phyloP scores from a whole-genome alignment of 2,888 invertebrate genomes.

The Lepidocyrtinus sp. region DNA sequence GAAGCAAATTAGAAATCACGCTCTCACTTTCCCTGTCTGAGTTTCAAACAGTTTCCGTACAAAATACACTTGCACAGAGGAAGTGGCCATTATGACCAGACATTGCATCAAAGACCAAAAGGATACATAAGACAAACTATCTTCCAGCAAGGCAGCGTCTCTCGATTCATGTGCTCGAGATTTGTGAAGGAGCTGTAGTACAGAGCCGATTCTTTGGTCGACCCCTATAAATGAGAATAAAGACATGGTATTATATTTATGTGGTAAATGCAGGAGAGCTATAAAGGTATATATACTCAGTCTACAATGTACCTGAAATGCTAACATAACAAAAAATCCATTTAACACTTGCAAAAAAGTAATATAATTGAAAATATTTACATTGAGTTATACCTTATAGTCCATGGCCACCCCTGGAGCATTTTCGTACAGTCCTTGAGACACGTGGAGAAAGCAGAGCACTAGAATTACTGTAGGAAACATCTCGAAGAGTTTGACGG shows the following conservation, averaged over 20 bases:
- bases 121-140: conserved; percentile 89
- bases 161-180: conserved; percentile 85
- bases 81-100: conserved; percentile 84
- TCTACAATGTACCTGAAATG: conserved; percentile 60
- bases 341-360: not conserved
- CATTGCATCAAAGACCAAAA: conserved; percentile 93
- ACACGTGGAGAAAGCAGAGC: conserved; percentile 31
- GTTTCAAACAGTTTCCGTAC: conserved; percentile 89
- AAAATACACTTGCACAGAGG: conserved; percentile 87
- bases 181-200: conserved; percentile 87
- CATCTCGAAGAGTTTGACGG: conserved; percentile 31
- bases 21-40: conserved; percentile 66
- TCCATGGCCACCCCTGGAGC: conserved; percentile 69
- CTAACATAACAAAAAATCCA: conserved; percentile 19
- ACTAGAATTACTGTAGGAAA: conserved; percentile 44
- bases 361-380: conserved; percentile 77
- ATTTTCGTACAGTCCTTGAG: conserved; percentile 64
- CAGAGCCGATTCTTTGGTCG: conserved; percentile 88
- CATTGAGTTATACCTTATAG: conserved; percentile 84
- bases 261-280: too few species aligned
- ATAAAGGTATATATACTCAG: too few species aligned
- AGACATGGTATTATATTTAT: not conserved
- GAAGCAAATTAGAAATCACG: too few species aligned
- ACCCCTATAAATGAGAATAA: conserved; percentile 74
- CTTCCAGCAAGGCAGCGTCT: conserved; percentile 85